A percentile compares a stretch with the other conserved stretches of the same genome.
Conservation (phyloP, 2,888 invertebrate genomes). For the Syrista parreyssii region DNA sequence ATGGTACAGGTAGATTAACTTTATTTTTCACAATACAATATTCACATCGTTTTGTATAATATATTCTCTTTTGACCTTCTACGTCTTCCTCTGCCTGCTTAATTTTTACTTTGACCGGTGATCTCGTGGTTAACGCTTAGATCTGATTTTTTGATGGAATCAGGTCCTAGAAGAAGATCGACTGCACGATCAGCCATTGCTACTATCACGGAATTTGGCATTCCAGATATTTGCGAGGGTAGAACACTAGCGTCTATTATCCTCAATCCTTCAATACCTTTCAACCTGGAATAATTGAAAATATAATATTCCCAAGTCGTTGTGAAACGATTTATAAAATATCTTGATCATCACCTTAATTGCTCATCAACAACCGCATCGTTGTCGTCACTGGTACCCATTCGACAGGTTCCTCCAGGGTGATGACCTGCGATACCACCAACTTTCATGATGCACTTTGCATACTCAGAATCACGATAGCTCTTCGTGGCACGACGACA, state of each 20-base stretch:
- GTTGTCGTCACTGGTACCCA: slow-evolving; percentile 67
- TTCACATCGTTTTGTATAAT: not conserved
- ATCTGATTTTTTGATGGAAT: not conserved
- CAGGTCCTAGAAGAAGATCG: slow-evolving; percentile 66
- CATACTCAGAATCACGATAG: slow-evolving; percentile 67
- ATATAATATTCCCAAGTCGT: not conserved
- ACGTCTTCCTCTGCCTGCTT: not conserved
- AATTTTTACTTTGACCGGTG: not conserved
- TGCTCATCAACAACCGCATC: slow-evolving; percentile 76
- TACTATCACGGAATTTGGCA: slow-evolving; percentile 77
- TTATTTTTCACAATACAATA: not conserved
- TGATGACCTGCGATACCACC: slow-evolving; percentile 81
- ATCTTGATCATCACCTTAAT: slow-evolving; percentile 68
- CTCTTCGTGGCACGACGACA: slow-evolving; percentile 71
- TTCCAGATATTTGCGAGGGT: slow-evolving; percentile 81
- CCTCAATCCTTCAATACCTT: slow-evolving; percentile 74
- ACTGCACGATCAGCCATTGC: slow-evolving; percentile 76
- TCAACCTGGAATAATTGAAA: slow-evolving; percentile 69
- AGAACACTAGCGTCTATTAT: slow-evolving; percentile 86
- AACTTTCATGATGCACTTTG: slow-evolving; percentile 75
- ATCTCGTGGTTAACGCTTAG: not conserved
- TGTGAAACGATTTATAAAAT: not conserved
- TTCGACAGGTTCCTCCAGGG: slow-evolving; percentile 82
- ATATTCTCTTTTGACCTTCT: not conserved
- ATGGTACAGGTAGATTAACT: not conserved